Evolutionary conservation across 2,113 vertebrate species (phyloP).

Genomic region (Reinhardtius hippoglossoides): DNA sequence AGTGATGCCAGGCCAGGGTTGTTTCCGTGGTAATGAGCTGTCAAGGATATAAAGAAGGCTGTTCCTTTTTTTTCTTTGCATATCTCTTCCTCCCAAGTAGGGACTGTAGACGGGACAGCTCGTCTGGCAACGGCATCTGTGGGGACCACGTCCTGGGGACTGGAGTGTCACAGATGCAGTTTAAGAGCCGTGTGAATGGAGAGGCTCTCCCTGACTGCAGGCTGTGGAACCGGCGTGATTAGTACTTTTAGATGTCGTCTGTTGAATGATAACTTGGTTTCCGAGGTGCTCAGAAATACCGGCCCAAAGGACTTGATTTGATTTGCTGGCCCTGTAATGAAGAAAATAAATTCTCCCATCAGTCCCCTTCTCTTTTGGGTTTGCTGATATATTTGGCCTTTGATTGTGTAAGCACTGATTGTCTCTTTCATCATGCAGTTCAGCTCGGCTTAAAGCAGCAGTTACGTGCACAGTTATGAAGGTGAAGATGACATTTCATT

Average conservation of each 20-base stretch:
- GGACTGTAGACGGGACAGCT: conserved; percentile 65
- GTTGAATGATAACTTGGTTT: conserved; percentile 56
- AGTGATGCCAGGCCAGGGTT: conserved; percentile 79
- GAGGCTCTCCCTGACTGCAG: conserved; percentile 65
- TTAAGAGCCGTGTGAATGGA: conserved; percentile 69
- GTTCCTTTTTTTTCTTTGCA: conserved; percentile 68
- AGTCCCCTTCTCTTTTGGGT: conserved; percentile 65
- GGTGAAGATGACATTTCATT: conserved; percentile 41
- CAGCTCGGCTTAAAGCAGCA: conserved; percentile 46
- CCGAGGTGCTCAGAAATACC: conserved; percentile 51
- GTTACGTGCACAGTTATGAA: conserved; percentile 38
- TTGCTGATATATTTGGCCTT: conserved; percentile 62
- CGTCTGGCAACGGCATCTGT: conserved; percentile 76
- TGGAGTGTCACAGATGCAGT: conserved; percentile 75
- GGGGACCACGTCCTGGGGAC: conserved; percentile 75
- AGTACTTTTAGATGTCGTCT: conserved; percentile 76
- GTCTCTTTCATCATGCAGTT: conserved; percentile 61
- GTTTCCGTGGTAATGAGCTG: conserved; percentile 86
- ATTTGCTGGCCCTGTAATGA: conserved; percentile 75
- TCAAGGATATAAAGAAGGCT: conserved; percentile 83
- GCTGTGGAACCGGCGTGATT: conserved; percentile 67
- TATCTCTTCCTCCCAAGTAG: conserved; percentile 76
- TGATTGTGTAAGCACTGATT: conserved; percentile 72
- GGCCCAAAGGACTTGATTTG: conserved; percentile 71
- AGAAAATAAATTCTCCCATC: conserved; percentile 69